Evolutionary conservation across 2,113 vertebrate genomes (phyloP).

Genomic region (Cololabis saira): DNA sequence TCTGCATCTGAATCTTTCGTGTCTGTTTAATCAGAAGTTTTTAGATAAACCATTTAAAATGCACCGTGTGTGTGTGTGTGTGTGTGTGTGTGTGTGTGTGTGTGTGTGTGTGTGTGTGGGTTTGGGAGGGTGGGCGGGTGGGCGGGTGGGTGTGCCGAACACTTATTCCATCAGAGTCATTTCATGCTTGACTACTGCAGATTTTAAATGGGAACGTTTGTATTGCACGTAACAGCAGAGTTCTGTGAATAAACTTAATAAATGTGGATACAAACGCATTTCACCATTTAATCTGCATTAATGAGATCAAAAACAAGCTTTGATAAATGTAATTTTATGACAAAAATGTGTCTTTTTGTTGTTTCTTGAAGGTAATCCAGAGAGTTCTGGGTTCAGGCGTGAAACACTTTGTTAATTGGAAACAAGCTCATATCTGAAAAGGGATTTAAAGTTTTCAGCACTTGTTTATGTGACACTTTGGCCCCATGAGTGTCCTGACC

Average conservation of each 20-base stretch:
- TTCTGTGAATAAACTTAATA: slow-evolving; percentile 31
- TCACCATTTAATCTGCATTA: slow-evolving; percentile 1
- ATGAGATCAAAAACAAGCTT: slow-evolving; percentile 2
- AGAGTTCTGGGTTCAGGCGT: no score
- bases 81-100: not conserved
- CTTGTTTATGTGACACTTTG: no score
- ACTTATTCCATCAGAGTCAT: slow-evolving; percentile 55
- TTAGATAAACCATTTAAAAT: slow-evolving; percentile 33
- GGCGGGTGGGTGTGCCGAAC: slow-evolving; percentile 10
- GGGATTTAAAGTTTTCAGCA: no score
- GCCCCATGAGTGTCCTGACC: no score
- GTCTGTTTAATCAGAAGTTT: slow-evolving; percentile 34
- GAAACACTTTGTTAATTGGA: no score
- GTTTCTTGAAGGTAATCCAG: not conserved
- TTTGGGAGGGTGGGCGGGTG: no score
- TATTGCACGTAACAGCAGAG: not conserved
- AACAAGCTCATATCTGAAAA: no score
- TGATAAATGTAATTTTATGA: not conserved
- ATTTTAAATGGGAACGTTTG: no score
- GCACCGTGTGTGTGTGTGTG: slow-evolving; percentile 6
- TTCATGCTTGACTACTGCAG: slow-evolving; percentile 38
- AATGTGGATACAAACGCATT: slow-evolving; percentile 27
- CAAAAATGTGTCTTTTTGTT: not conserved
- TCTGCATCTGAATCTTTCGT: slow-evolving; percentile 39
- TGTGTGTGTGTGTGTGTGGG: not conserved